Evolutionary conservation across 2,797 vertebrate species (phyloP).

Genomic region (Erithacus rubecula): DNA sequence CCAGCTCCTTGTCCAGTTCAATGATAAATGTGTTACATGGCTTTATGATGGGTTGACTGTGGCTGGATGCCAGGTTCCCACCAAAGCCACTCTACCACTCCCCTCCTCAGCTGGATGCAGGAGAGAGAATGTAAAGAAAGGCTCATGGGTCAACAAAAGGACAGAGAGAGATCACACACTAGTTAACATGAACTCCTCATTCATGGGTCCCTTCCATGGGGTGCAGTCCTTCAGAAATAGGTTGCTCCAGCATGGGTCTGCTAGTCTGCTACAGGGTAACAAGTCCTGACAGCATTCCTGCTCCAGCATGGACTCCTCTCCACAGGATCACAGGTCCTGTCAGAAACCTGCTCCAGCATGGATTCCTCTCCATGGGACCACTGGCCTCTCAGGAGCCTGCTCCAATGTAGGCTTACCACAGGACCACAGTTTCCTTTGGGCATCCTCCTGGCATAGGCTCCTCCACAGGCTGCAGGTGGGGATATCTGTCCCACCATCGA

Average conservation of each 20-base stretch:
- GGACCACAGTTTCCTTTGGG: background rate
- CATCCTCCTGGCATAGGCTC: accelerated
- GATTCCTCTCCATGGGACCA: background rate
- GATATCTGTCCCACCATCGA: background rate
- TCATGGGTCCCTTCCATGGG: accelerated
- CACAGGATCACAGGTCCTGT: accelerated
- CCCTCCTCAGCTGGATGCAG: background rate
- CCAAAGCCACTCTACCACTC: background rate
- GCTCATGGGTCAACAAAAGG: background rate
- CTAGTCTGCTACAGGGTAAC: too few relatives aligned
- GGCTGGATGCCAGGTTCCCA: background rate
- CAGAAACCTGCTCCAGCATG: background rate
- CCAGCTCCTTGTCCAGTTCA: background rate
- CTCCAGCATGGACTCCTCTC: background rate
- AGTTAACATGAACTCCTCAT: background rate
- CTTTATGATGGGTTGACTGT: background rate
- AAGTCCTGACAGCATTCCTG: background rate
- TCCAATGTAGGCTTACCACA: background rate
- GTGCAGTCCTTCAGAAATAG: background rate
- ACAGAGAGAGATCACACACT: background rate
- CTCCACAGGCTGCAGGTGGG: background rate
- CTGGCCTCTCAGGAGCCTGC: background rate
- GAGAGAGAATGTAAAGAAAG: background rate
- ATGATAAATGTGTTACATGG: background rate
- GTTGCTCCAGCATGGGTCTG: background rate